Conservation (phyloP, 1,140 invertebrate genomes). For the Choristoneura fumiferana region DNA sequence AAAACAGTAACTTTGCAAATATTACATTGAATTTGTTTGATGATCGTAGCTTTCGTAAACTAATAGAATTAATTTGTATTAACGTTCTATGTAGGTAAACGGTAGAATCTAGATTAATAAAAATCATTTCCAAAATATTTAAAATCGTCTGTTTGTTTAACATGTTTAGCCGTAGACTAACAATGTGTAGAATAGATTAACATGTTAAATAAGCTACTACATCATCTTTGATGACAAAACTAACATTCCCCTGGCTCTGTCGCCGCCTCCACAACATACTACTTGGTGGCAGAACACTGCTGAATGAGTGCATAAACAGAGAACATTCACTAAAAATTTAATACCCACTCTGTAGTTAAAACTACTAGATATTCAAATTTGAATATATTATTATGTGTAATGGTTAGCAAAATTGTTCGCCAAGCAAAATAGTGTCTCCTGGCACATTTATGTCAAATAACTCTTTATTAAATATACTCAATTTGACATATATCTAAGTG, state of each 20-base stretch:
- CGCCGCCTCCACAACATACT: constrained; percentile 48
- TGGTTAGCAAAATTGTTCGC: constrained; percentile 50
- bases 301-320: constrained; percentile 55
- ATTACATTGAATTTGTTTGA: constrained; percentile 55
- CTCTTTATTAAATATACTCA: constrained; percentile 41
- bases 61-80: constrained; percentile 75
- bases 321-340: constrained; percentile 38
- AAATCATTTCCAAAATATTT: constrained; percentile 74
- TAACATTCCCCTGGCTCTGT: constrained; percentile 63
- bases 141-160: constrained; percentile 76
- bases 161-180: constrained; percentile 77
- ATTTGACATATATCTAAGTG: constrained; percentile 54
- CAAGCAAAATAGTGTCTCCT: constrained; percentile 77
- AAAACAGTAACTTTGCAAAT: constrained; percentile 53
- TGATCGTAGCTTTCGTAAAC: constrained; percentile 64
- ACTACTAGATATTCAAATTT: constrained; percentile 30
- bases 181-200: constrained; percentile 76
- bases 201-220: constrained; percentile 51
- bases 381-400: constrained; percentile 24
- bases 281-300: constrained; percentile 46
- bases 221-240: constrained; percentile 48
- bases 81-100: constrained; percentile 65
- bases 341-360: constrained; percentile 22
- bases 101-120: constrained; percentile 73
- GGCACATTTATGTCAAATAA: constrained; percentile 54